Percentiles rank a stretch among this genome's conserved stretches.
Evolutionary conservation across 2,797 vertebrate species (phyloP).

Genomic region (Mormyrus hasselquistii): DNA sequence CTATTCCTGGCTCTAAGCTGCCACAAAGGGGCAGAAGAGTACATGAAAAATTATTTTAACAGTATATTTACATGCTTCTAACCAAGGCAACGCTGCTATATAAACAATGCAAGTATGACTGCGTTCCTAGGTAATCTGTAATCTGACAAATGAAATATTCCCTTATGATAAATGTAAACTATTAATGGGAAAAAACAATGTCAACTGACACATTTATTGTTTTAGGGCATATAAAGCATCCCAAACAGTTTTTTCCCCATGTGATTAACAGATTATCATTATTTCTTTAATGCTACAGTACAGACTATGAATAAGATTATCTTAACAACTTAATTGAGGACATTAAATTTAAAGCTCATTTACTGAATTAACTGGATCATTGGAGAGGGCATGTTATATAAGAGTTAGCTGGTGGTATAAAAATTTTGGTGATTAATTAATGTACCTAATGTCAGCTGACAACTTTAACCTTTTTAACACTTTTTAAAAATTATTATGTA

Average conservation of each 20-base stretch:
- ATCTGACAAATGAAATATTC: not conserved
- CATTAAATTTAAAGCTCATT: constrained; percentile 4
- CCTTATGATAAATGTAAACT: not conserved
- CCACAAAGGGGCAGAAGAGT: constrained; percentile 16
- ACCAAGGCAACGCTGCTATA: not conserved
- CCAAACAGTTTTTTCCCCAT: not conserved
- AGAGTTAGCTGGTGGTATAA: not conserved
- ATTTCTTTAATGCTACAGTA: not conserved
- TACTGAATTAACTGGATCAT: constrained; percentile 4
- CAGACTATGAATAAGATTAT: not conserved
- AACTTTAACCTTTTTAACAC: not conserved
- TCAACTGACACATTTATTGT: not conserved
- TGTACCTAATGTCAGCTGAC: not conserved
- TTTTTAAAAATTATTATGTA: not conserved
- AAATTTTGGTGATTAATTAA: not conserved
- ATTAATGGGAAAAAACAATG: not conserved
- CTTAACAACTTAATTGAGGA: constrained; percentile 1
- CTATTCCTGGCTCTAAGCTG: not conserved
- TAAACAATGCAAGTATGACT: not conserved
- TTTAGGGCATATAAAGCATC: not conserved
- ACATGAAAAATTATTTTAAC: not conserved
- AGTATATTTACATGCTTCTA: not conserved
- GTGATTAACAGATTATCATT: constrained; percentile 3
- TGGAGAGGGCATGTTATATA: not conserved
- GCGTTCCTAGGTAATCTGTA: not conserved